Conservation (phyloP, 92 coral and sea anemone genomes). For the Porites evermanni region DNA sequence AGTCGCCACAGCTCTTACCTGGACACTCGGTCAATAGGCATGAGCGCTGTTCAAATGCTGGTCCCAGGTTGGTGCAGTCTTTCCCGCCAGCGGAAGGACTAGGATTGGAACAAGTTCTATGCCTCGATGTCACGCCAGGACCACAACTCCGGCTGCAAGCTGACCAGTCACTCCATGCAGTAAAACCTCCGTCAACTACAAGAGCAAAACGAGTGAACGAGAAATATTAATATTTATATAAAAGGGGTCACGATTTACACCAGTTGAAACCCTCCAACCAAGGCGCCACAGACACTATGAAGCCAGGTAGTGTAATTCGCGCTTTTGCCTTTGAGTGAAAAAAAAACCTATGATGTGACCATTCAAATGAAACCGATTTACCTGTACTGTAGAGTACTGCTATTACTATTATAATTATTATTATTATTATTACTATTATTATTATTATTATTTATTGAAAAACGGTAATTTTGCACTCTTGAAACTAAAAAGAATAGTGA, state of each 20-base stretch:
- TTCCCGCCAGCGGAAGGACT: conserved; percentile 89
- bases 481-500: too few species aligned
- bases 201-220: background rate
- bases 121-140: conserved; percentile 97
- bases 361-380: too few species aligned
- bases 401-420: too few species aligned
- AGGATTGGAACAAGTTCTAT: conserved; percentile 89
- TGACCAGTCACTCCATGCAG: conserved; percentile 89
- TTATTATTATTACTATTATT: too few species aligned
- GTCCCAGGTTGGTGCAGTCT: conserved; percentile 94
- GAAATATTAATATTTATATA: background rate
- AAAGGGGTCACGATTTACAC: background rate
- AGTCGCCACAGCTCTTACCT: conserved; percentile 40
- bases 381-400: too few species aligned
- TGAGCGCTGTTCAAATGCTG: conserved; percentile 92
- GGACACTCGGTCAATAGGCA: conserved; percentile 77
- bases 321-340: too few species aligned
- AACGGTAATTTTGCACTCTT: too few species aligned
- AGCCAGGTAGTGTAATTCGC: too few species aligned
- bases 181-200: conserved; percentile 89
- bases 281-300: too few species aligned
- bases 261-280: too few species aligned
- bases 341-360: too few species aligned
- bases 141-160: conserved; percentile 93
- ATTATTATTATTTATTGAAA: too few species aligned